Evolutionary conservation across 2,113 vertebrate genomes (phyloP).

Genomic region (Halcyon senegalensis): DNA sequence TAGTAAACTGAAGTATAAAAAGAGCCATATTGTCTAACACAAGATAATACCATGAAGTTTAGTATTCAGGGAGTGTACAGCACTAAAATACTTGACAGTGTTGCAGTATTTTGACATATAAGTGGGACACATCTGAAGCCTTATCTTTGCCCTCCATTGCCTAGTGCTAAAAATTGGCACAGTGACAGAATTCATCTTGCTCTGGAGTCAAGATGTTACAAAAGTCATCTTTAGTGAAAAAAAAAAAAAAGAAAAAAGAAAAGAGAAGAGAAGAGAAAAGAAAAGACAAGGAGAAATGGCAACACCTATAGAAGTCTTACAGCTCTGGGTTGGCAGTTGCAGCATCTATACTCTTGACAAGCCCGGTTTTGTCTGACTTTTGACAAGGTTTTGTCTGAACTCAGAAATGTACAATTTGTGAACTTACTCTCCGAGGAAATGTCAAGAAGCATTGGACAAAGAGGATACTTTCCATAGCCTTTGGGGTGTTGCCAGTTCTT

Average conservation of each 20-base stretch:
- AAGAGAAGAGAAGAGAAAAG: no score
- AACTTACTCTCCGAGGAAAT: slow-evolving; percentile 4
- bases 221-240: background rate
- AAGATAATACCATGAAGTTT: background rate
- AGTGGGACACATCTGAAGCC: slow-evolving; percentile 50
- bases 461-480: background rate
- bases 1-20: background rate
- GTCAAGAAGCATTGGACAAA: background rate
- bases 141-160: slow-evolving; percentile 46
- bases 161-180: slow-evolving; percentile 16
- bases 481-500: slow-evolving; percentile 7
- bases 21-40: background rate
- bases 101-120: slow-evolving; percentile 50
- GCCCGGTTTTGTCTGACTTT: background rate
- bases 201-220: slow-evolving; percentile 33
- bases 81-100: slow-evolving; percentile 49
- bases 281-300: background rate
- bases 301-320: background rate
- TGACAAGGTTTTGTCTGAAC: slow-evolving; percentile 15
- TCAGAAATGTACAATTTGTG: background rate
- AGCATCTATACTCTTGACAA: background rate
- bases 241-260: background rate
- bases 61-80: slow-evolving; percentile 15
- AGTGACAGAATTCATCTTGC: slow-evolving; percentile 44
- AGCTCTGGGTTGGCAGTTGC: background rate